Base-by-base conservation (phyloP, 37 sponge, comb jelly and placozoan genomes). In the Mnemiopsis leidyi region DNA sequence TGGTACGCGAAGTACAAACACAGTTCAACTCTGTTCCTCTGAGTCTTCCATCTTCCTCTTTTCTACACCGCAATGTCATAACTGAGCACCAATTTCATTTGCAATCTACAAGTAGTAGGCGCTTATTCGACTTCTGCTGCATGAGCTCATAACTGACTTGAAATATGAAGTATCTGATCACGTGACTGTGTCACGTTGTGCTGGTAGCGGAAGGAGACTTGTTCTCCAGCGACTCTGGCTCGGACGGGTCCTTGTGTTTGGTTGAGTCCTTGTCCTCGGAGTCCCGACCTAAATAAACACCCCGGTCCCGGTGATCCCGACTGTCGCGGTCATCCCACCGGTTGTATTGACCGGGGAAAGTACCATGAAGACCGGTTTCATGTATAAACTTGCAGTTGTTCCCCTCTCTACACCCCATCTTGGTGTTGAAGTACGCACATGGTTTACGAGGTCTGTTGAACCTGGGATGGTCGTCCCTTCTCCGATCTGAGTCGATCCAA, bases 381-480 rank as follows among this genome's bases (percentile, higher is more conserved):
- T 85, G 90, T 38, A 85, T 39, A 85, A 85, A 85, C 90, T 33
- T 38, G 90, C 90, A 85, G 48, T 85, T 85, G 61, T 38, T 37
- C 20, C 90, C 90, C 29, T 38, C 40, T 39, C 90, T 38, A 28
- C 90, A 85, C 26, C 90, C 90, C 35, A 39, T 39, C 28, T 38
- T 38, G 2, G 90, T 85, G 90, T 85, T 85, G 29, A 32, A 85
- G 61, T 40, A 85, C n/a, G 90, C 90, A 39, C 90, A 85, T 13
- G 35, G 25, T 37, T 61, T 77, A 20, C 20, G 1, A 18, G 32
- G 32, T 21, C 28, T 16, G 32, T 32, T 3, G 28, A 23, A n/a
- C 0, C 36, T 39, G 28, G 90, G 90, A 23, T 37, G 38, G 48
- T 85, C 61, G 0, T 20, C 90, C 48, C 90, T 40, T 20, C 79